phyloP scores from a whole-genome alignment of 2,113 vertebrate species.

The Diphyllodes magnificus region DNA sequence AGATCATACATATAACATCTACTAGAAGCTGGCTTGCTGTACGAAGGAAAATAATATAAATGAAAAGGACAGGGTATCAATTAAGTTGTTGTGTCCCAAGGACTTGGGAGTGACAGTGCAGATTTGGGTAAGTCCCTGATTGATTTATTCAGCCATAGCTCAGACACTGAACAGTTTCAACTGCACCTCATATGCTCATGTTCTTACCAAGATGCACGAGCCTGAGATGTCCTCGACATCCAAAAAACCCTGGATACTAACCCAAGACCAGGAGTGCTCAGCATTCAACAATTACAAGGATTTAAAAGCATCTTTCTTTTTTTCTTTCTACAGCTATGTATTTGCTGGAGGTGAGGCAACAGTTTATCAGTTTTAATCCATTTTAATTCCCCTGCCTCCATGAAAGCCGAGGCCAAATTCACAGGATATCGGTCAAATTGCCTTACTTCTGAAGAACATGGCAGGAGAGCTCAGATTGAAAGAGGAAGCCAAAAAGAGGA shows the following conservation, averaged over 20 bases:
- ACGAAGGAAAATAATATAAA: neutral
- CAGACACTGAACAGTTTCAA: neutral
- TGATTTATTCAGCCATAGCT: neutral
- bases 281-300: neutral
- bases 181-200: neutral
- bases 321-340: neutral
- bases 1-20: neutral
- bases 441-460: neutral
- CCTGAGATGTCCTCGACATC: neutral
- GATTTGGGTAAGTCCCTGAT: neutral
- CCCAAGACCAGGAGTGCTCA: neutral
- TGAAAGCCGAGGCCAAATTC: neutral
- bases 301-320: neutral
- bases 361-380: neutral
- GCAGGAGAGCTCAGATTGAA: neutral
- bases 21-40: neutral
- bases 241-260: neutral
- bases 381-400: neutral
- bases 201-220: neutral
- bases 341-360: neutral
- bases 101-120: neutral
- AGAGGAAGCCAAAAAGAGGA: neutral
- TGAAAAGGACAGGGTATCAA: neutral
- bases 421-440: neutral
- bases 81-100: neutral